Percentiles rank a stretch among this genome's conserved stretches.
These are phyloP conservation scores for Anthophora plumipes DNA, from an alignment of 2,888 invertebrate species.

Conservation along the genomic window DNA sequence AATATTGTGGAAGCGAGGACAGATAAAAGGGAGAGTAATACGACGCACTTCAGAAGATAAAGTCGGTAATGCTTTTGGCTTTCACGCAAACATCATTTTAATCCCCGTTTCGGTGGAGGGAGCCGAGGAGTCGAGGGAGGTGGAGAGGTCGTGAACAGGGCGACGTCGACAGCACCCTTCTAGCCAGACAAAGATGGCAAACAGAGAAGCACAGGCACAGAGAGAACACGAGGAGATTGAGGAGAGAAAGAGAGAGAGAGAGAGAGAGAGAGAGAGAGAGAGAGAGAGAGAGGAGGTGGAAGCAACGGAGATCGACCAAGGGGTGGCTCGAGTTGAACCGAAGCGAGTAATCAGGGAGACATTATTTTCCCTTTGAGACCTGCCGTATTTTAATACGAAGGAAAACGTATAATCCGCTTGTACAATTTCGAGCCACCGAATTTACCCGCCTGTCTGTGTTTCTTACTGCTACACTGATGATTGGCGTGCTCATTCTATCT, in stretches of 20 bases:
- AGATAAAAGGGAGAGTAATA: constrained; percentile 84
- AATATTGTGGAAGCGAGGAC: constrained; percentile 74
- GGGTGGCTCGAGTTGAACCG: constrained; percentile 80
- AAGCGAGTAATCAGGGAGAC: constrained; percentile 84
- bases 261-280: too few relatives aligned
- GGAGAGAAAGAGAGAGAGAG: constrained; percentile 16
- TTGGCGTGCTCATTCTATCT: constrained; percentile 70
- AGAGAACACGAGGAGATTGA: constrained; percentile 7
- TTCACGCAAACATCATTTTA: constrained; percentile 85
- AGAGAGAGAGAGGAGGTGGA: constrained; percentile 25
- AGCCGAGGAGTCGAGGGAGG: constrained; percentile 49
- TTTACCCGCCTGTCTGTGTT: constrained; percentile 47
- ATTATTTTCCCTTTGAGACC: constrained; percentile 84
- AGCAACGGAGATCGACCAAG: constrained; percentile 49
- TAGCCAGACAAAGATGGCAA: constrained; percentile 19
- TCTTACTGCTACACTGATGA: constrained; percentile 62
- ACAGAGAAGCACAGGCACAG: constrained; percentile 23
- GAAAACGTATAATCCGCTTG: constrained; percentile 80
- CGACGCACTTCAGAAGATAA: constrained; percentile 83
- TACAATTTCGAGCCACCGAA: constrained; percentile 68
- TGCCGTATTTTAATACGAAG: constrained; percentile 82
- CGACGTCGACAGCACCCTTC: constrained; percentile 11
- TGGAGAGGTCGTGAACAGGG: constrained; percentile 63
- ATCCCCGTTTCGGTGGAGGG: constrained; percentile 78
- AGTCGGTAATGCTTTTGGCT: constrained; percentile 84